Conservation (phyloP, 2,888 invertebrate species). For the Metopia argyrocephala region DNA sequence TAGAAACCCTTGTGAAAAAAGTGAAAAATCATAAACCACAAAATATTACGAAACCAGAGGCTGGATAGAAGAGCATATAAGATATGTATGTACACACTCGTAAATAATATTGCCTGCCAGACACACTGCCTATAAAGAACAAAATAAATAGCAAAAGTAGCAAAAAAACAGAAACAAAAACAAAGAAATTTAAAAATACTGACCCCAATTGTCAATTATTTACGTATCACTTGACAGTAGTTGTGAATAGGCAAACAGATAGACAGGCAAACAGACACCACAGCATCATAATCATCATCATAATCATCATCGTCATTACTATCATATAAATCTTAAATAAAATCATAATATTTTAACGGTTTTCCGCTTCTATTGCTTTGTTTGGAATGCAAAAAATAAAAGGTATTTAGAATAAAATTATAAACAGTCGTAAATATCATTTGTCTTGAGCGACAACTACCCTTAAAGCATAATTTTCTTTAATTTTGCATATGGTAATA, state of each 20-base stretch:
- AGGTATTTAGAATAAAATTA: not conserved
- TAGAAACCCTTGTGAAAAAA: constrained; percentile 27
- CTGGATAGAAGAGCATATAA: too few species aligned
- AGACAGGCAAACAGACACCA: constrained; percentile 28
- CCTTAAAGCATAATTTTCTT: constrained; percentile 7
- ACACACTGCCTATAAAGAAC: constrained; percentile 45
- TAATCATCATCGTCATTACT: constrained; percentile 22
- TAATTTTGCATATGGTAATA: constrained; percentile 44
- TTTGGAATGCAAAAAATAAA: constrained; percentile 16
- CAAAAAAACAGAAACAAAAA: constrained; percentile 17
- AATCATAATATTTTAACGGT: constrained; percentile 55
- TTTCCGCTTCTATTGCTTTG: constrained; percentile 17
- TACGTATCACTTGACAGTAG: constrained; percentile 76
- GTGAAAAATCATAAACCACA: constrained; percentile 61
- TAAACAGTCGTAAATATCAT: constrained; percentile 21
- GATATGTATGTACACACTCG: constrained; percentile 7
- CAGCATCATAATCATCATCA: constrained; percentile 29
- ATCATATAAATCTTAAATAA: constrained; percentile 39
- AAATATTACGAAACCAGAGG: constrained; percentile 56
- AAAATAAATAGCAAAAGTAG: constrained; percentile 47
- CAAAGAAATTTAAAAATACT: constrained; percentile 57
- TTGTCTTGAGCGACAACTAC: constrained; percentile 53
- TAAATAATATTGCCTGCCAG: constrained; percentile 39
- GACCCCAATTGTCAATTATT: constrained; percentile 77
- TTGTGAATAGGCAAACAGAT: constrained; percentile 37